These are phyloP conservation scores for Pemphigus obesinymphae DNA, from an alignment of 1,140 invertebrate species.

Conservation along the genomic window DNA sequence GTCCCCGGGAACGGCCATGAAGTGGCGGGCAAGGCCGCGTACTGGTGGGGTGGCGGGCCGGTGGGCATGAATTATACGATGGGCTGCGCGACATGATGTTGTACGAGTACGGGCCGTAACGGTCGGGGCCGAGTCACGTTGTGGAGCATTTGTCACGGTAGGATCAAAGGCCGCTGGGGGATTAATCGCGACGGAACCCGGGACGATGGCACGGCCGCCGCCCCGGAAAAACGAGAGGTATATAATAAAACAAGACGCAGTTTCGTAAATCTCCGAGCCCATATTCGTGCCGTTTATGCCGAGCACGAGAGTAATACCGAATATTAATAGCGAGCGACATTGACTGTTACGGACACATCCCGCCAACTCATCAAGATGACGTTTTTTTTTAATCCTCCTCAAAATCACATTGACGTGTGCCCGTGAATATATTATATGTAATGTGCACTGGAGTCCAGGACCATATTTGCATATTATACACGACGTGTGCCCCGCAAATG, in stretches of 20 bases:
- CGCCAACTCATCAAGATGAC: not conserved
- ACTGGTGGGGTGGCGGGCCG: not conserved
- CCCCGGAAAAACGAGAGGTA: not conserved
- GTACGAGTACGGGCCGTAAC: not conserved
- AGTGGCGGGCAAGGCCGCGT: not conserved
- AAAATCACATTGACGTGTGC: not conserved
- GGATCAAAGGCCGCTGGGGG: slow-evolving; percentile 38
- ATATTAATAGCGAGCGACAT: too few relatives aligned
- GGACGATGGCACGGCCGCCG: not conserved
- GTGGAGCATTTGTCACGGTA: slow-evolving; percentile 30
- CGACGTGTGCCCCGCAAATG: too few relatives aligned
- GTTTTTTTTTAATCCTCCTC: not conserved
- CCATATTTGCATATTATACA: not conserved
- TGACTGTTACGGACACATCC: not conserved
- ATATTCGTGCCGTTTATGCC: not conserved
- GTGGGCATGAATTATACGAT: slow-evolving; percentile 12
- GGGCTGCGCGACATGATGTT: not conserved
- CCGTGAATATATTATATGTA: not conserved
- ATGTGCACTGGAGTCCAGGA: not conserved
- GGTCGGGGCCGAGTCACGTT: slow-evolving; percentile 3
- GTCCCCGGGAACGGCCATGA: not conserved
- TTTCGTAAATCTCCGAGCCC: not conserved
- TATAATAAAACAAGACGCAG: slow-evolving; percentile 1
- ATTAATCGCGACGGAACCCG: not conserved
- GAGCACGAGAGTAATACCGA: not conserved